Evolutionary conservation across 2,888 invertebrate genomes (phyloP), one percentile per base, ranked within the genome.

Genomic region (Asteroscopus sphinx): DNA sequence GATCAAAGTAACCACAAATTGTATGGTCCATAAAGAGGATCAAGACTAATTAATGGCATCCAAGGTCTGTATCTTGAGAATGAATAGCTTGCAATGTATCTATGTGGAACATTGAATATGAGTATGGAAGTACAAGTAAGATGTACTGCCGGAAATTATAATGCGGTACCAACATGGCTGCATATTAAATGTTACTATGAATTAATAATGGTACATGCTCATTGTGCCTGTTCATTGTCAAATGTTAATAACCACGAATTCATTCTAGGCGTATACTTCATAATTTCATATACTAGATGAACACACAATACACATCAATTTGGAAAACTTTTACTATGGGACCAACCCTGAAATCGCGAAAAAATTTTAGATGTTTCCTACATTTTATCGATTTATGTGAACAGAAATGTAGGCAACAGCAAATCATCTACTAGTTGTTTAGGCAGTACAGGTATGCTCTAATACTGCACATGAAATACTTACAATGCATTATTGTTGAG

Each of bases 61-160:
- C 32, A 47, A 37, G 42, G 36, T 25, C n/a, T 33, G 28, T 36
- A 41, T 21, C 40, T 64, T 17, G 7, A n/a, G 15, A 35, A 44
- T 40, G 16, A 45, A 40, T 45, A 26, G 25, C 39, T 25, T n/a
- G 15, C 13, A 7, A 13, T 0, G 21, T 33, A 21, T 21, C 6
- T 21, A 41, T 40, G 25, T 40, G 26, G 33, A 33, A 32, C 25
- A 36, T 32, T 42, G 16, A 15, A 41, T 16, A 30, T 15, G 40
- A 13, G n/a, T 32, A 33, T n/a, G 13, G 16, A 21, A 5, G 12
- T 17, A 28, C 13, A 15, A 6, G 6, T 8, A 25, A 36, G 25
- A 37, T 21, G 32, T 54, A 72, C 15, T 46, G 55, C 48, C 52
- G 48, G 73, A 61, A 61, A 68, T 73, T 52, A 73, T 35, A 68